Conservation (phyloP, 2,113 vertebrate species). For the Ranitomeya imitator region DNA sequence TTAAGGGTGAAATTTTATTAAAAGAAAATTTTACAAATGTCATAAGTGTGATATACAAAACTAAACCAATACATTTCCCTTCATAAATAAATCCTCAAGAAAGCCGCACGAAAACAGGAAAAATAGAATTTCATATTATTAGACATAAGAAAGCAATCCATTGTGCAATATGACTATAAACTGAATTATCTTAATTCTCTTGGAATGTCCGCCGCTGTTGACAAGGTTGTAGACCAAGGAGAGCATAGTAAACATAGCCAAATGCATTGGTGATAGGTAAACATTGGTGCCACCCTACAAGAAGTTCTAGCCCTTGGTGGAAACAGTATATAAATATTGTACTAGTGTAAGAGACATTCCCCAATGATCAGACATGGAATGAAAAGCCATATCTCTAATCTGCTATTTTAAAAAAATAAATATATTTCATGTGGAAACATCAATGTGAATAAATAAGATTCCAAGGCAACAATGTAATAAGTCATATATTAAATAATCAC, state of each 20-base stretch:
- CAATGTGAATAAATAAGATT: constrained; percentile 21
- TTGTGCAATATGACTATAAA: neutral
- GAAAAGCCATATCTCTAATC: neutral
- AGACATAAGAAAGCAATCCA: neutral
- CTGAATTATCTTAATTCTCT: neutral
- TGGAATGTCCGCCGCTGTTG: neutral
- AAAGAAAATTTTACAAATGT: neutral
- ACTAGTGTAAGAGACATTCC: neutral
- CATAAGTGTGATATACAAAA: neutral
- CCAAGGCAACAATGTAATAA: neutral
- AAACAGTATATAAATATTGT: neutral
- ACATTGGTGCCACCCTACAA: neutral
- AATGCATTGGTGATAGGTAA: neutral
- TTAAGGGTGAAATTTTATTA: neutral
- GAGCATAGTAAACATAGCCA: constrained; percentile 5
- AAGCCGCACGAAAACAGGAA: neutral
- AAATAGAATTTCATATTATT: neutral
- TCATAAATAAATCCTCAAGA: constrained; percentile 15
- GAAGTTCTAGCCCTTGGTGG: neutral
- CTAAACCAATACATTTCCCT: neutral
- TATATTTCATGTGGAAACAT: constrained; percentile 6
- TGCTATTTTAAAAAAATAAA: neutral
- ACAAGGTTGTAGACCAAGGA: neutral
- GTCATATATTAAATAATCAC: constrained; percentile 25
- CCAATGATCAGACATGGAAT: neutral